Evolutionary conservation across 2,113 vertebrate species (phyloP).

Genomic region (Salvelinus sp.): DNA sequence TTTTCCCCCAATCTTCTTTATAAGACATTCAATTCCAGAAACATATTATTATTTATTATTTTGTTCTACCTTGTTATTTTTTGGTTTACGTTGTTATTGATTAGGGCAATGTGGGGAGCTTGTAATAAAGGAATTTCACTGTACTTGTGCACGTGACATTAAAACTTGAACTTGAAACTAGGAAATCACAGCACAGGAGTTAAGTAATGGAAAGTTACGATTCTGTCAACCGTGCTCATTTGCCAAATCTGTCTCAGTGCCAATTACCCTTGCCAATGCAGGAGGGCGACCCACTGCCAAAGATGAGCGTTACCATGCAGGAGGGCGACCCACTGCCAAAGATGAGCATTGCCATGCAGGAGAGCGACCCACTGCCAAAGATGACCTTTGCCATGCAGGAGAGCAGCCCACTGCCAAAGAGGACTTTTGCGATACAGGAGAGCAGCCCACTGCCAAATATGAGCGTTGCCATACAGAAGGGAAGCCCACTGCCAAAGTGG

Average conservation of each 20-base stretch:
- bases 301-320: background rate
- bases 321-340: conserved; percentile 18
- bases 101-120: too few species aligned
- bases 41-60: too few species aligned
- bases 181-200: too few species aligned
- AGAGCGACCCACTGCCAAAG: conserved; percentile 10
- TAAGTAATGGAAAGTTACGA: background rate
- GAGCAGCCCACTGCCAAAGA: conserved; percentile 15
- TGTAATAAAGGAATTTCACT: too few species aligned
- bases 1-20: too few species aligned
- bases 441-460: background rate
- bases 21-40: too few species aligned
- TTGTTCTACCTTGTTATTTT: too few species aligned
- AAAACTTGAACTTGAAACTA: too few species aligned
- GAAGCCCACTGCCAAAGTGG: conserved; percentile 13
- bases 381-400: background rate
- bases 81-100: too few species aligned
- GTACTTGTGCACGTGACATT: too few species aligned
- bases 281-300: conserved; percentile 16
- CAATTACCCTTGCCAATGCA: background rate
- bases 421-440: background rate
- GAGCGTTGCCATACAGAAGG: background rate
- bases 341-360: background rate
- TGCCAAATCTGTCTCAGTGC: background rate
- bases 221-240: background rate